Evolutionary conservation across 2,797 vertebrate genomes (phyloP), one percentile per base, ranked within the genome.

Genomic region (Sciaenops ocellatus): DNA sequence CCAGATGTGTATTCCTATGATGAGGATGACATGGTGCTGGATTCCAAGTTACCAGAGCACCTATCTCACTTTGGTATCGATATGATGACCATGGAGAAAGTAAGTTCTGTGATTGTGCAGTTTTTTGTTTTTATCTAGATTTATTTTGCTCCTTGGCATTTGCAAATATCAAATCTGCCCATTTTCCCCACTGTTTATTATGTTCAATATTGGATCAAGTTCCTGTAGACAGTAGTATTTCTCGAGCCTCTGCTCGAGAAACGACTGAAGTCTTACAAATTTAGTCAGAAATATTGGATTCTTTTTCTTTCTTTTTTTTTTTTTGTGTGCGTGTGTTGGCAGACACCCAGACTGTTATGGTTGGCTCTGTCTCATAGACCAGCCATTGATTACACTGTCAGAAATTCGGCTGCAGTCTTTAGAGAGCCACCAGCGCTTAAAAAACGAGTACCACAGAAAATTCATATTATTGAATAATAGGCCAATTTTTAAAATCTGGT

Each of bases 51-150:
- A 73, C 97, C 98, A 4, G 98, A 99, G 79, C 98, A 99, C 64
- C 93, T 99, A 8, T 67, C 97, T 85, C 98, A 99, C 90, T 99
- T 99, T 80, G 98, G 98, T 54, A 99, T 99, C 3, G 94, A 99
- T 94, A 99, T 99, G 98, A 97, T 99, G 92, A 99, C 97, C 89
- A 99, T 99, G 98, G 97, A 99, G 90, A 99, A 99, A 96, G 98
- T 96, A 88, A 66, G 85, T 78, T 55, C 59, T 73, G 3, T 55
- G 3, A 79, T 26, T 77, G 18, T 62, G 20, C n/a, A 51, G 1
- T 67, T 73, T 59, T 55, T n/a, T 47, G 2, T 72, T 10, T 46
- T 24, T 6, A 12, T 54, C 52, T 38, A n/a, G 16, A 65, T 63
- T 65, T 26, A 20, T 24, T 51, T 63, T 15, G 54, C 3, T 74